These are phyloP conservation scores for Drosophila neutralis DNA, from an alignment of 2,888 invertebrate species.

Conservation along the genomic window DNA sequence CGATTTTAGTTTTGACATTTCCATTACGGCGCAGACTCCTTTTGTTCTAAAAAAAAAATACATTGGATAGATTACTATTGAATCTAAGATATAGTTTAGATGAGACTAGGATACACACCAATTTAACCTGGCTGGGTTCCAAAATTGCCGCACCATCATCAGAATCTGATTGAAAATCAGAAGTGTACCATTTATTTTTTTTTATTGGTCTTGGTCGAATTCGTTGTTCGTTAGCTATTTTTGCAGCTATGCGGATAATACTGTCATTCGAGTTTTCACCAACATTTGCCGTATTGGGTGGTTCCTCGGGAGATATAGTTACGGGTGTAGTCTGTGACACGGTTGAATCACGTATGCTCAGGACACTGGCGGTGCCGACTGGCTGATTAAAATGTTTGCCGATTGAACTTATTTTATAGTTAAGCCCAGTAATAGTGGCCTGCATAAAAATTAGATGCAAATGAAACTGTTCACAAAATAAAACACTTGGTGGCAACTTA, in stretches of 20 bases:
- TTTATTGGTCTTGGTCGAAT: background rate
- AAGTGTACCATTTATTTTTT: fast-evolving
- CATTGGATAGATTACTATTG: background rate
- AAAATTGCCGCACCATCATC: background rate
- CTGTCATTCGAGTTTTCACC: background rate
- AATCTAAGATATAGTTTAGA: background rate
- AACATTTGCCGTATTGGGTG: too few relatives aligned
- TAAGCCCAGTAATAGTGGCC: conserved; percentile 16
- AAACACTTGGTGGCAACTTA: background rate
- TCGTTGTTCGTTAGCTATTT: background rate
- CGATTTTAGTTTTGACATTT: background rate
- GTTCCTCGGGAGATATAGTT: too few relatives aligned
- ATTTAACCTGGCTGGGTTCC: background rate
- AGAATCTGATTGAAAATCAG: conserved; percentile 28
- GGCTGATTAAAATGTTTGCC: conserved; percentile 18
- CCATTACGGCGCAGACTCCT: background rate
- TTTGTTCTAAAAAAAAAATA: conserved; percentile 3
- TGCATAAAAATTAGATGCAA: background rate
- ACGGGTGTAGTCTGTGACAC: too few relatives aligned
- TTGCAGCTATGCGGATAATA: background rate
- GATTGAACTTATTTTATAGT: conserved; percentile 31
- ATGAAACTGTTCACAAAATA: background rate
- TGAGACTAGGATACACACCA: background rate
- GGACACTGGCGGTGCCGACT: background rate
- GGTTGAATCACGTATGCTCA: background rate